Evolutionary conservation across 2,113 vertebrate genomes (phyloP).

Genomic region (Suncus etruscus): DNA sequence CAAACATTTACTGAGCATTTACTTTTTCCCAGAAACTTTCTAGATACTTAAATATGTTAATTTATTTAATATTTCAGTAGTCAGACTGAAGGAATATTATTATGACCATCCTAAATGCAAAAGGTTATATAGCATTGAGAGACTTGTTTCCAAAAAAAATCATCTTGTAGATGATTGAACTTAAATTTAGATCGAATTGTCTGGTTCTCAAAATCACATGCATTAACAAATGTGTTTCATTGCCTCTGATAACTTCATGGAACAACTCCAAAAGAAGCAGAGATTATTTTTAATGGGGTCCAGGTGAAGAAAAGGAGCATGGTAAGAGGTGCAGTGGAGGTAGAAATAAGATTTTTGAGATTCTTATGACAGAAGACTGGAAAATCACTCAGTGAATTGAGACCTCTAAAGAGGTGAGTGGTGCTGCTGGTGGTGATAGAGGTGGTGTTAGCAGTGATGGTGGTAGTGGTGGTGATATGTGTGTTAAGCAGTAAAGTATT

Average conservation of each 20-base stretch:
- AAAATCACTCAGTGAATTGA: conserved; percentile 50
- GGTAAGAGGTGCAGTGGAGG: not conserved
- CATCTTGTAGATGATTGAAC: not conserved
- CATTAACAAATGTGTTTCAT: not conserved
- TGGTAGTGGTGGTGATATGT: no score
- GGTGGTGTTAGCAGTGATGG: no score
- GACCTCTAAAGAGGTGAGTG: conserved; percentile 21
- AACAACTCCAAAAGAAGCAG: not conserved
- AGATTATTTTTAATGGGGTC: not conserved
- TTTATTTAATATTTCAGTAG: conserved; percentile 27
- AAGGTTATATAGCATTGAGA: not conserved
- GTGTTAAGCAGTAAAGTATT: conserved; percentile 27
- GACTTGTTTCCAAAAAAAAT: conserved; percentile 16
- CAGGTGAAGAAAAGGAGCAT: not conserved
- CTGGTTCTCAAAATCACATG: not conserved
- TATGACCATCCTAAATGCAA: not conserved
- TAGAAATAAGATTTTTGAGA: conserved; percentile 4
- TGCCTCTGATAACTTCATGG: not conserved
- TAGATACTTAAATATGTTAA: conserved; percentile 5
- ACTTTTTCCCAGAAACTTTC: not conserved
- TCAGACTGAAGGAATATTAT: not conserved
- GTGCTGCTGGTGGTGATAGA: no score
- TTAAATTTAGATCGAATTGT: not conserved
- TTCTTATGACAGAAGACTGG: conserved; percentile 8
- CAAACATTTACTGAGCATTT: not conserved